Conservation (phyloP, 2,797 vertebrate genomes). For the Bovichtus variegatus region DNA sequence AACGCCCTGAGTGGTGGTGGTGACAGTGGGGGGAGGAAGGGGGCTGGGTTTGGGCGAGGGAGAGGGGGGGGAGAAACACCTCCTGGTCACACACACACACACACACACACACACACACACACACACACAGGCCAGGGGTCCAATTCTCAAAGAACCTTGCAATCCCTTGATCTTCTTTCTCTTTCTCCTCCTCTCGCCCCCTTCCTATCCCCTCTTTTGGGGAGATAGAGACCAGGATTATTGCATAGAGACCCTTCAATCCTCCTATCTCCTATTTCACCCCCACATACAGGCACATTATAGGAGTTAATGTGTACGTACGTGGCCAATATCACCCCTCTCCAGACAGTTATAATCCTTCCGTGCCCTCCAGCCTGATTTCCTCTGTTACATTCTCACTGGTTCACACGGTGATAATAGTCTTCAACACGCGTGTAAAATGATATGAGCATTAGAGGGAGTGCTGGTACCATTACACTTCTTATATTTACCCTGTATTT, state of each 20-base stretch:
- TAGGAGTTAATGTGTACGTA: constrained; percentile 30
- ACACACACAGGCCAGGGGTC: constrained; percentile 56
- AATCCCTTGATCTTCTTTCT: constrained; percentile 55
- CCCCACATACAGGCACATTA: constrained; percentile 32
- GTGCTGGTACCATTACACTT: constrained; percentile 36
- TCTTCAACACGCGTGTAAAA: constrained; percentile 57
- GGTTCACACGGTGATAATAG: constrained; percentile 65
- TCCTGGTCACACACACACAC: constrained; percentile 6
- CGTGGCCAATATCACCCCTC: constrained; percentile 64
- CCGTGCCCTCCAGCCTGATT: constrained; percentile 63
- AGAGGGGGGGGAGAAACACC: constrained; percentile 1
- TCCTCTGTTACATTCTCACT: constrained; percentile 34
- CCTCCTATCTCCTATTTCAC: constrained; percentile 59
- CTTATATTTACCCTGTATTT: constrained; percentile 28
- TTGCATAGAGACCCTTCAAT: constrained; percentile 56
- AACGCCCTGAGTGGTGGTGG: constrained; percentile 53
- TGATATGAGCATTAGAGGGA: constrained; percentile 50
- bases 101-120: constrained; percentile 28
- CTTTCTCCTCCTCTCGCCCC: constrained; percentile 17
- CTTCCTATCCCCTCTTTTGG: constrained; percentile 35
- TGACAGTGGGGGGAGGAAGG: constrained; percentile 10
- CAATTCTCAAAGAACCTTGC: constrained; percentile 36
- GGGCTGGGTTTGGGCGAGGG: background rate
- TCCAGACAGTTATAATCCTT: constrained; percentile 76
- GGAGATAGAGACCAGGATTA: constrained; percentile 63